Evolutionary conservation across 1,140 invertebrate species (phyloP).

Genomic region (Ridgeia piscesae): DNA sequence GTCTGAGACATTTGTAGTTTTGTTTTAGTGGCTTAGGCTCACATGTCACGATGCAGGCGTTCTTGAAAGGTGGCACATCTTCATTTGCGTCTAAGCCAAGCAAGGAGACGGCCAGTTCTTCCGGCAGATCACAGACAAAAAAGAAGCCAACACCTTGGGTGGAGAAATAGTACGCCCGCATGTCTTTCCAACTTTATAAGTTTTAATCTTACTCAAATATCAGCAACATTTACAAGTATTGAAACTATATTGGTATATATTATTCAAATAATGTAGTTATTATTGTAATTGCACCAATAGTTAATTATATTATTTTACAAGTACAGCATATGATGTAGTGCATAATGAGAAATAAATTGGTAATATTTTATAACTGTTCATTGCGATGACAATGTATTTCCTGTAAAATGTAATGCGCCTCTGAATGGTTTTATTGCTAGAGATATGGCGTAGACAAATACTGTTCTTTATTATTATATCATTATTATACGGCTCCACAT

Average conservation of each 20-base stretch:
- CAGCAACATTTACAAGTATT: not conserved
- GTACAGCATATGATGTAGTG: not conserved
- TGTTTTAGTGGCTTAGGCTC: not conserved
- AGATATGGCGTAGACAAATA: too few relatives aligned
- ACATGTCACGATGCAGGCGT: slow-evolving; percentile 70
- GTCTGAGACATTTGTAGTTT: not conserved
- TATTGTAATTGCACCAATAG: not conserved
- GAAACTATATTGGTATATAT: not conserved
- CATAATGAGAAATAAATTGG: not conserved
- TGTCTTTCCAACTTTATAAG: not conserved
- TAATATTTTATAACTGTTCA: not conserved
- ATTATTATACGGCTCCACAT: not conserved
- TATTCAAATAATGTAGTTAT: not conserved
- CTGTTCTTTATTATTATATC: too few relatives aligned
- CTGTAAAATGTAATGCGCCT: too few relatives aligned
- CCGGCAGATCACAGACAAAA: slow-evolving; percentile 8
- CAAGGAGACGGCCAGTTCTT: not conserved
- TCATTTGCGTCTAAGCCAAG: slow-evolving; percentile 51
- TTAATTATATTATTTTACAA: slow-evolving; percentile 8
- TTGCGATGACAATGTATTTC: not conserved
- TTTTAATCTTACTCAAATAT: not conserved
- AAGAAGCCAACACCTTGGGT: slow-evolving; percentile 76
- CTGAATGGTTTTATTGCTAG: too few relatives aligned
- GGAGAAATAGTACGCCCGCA: slow-evolving; percentile 79
- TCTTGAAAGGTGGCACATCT: slow-evolving; percentile 79